Base-by-base conservation (phyloP, 2,797 vertebrate genomes). In the Amblyraja radiata region DNA sequence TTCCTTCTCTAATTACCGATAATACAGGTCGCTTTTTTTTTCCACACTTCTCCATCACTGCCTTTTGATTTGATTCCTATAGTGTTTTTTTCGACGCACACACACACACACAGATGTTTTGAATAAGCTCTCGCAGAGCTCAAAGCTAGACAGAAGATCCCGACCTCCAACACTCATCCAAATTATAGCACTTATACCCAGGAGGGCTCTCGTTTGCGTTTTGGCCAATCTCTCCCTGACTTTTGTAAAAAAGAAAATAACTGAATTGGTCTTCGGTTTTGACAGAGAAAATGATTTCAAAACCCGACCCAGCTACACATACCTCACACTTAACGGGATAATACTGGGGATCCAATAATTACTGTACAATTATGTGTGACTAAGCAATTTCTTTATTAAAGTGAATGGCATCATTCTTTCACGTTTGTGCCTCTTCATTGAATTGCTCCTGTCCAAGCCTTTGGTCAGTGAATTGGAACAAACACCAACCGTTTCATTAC, bases 1-100 rank as follows among this genome's bases (percentile, higher is more conserved):
- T 93, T 95, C 95, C 93, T 94, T 6, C 90, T 94, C 93, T 95
- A 94, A 94, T 94, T 95, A 94, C 80, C 78, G 93, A 93, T 93
- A 63, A 94, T 88, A 68, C 84, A 68, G 84, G 61, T 88, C 84
- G 28, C 9, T 68, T 88, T 63, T 65, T 88, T 68, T 68, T 46
- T 46, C 46, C 46, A n/a, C 65, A n/a, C 84, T 68, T 68, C 84
- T 88, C 84, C 84, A 88, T 88, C 84, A 88, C 63, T 88, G 84
- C 84, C 84, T 88, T 14, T 14, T 88, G 61, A 88, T 88, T 88
- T 88, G 65, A 88, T 68, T 88, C 84, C 84, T 88, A 68, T 88
- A 65, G 84, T 88, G 32, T 88, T 88, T 88, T 88, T 63, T 88
- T 88, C 63, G 65, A n/a, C 18, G 0, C 84, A 68, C 84, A 21